phyloP scores from a whole-genome alignment of 2,797 vertebrate genomes.

The Hypotaenidia okinawae region DNA sequence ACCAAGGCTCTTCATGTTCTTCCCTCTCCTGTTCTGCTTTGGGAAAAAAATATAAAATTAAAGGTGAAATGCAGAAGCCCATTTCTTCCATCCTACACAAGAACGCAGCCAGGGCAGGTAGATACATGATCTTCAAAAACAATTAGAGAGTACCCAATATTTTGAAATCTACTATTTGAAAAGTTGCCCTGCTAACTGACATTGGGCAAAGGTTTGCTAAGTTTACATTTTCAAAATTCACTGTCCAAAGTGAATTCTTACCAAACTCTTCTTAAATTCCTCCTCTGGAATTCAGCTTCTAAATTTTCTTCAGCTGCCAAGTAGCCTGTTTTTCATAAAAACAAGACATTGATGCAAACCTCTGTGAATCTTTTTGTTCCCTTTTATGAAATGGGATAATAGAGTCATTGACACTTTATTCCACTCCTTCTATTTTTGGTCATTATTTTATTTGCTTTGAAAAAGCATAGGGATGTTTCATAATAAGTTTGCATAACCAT shows the following conservation, averaged over 20 bases:
- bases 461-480: constrained; percentile 14
- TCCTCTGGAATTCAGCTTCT: not conserved
- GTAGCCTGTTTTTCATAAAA: constrained; percentile 28
- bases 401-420: not conserved
- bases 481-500: constrained; percentile 34
- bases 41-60: not conserved
- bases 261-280: not conserved
- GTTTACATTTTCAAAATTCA: not conserved
- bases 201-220: not conserved
- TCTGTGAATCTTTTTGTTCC: constrained; percentile 13
- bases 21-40: not conserved
- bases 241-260: not conserved
- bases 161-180: not conserved
- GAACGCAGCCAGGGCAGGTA: not conserved
- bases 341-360: not conserved
- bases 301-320: not conserved
- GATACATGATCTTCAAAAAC: not conserved
- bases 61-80: not conserved
- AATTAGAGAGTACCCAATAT: no score
- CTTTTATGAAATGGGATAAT: not conserved
- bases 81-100: not conserved
- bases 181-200: not conserved
- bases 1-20: not conserved
- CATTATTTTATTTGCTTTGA: constrained; percentile 30
- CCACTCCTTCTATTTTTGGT: constrained; percentile 11